Conservation (phyloP, 1,140 invertebrate species). For the Drosophila persimilis region DNA sequence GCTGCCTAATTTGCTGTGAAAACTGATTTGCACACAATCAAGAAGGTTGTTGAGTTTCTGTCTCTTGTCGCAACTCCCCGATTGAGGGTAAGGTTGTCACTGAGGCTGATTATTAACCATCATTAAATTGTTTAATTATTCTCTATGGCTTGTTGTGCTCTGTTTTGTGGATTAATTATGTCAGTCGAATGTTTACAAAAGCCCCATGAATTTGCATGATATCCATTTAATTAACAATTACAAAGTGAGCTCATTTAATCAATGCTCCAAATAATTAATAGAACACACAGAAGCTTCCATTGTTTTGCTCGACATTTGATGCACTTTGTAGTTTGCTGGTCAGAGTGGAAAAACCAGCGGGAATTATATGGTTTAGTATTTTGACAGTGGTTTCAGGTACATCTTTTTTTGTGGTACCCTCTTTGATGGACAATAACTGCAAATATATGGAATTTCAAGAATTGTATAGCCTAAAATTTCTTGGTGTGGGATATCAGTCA, state of each 20-base stretch:
- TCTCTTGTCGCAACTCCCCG: constrained; percentile 1
- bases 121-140: constrained; percentile 49
- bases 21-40: constrained; percentile 74
- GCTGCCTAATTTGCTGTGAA: constrained; percentile 79
- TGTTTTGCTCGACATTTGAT: background rate
- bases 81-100: constrained; percentile 34
- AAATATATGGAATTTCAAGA: no score
- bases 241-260: constrained; percentile 30
- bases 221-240: constrained; percentile 42
- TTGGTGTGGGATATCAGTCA: no score
- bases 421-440: no score
- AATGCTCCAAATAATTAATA: constrained; percentile 30
- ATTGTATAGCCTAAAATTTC: no score
- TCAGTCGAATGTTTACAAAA: constrained; percentile 20
- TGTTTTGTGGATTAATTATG: constrained; percentile 36
- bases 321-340: background rate
- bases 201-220: constrained; percentile 38
- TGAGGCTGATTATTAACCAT: constrained; percentile 49
- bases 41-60: constrained; percentile 31
- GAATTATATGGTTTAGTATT: no score
- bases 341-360: no score
- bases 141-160: constrained; percentile 8
- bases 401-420: no score
- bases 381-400: no score
- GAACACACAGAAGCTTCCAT: background rate